phyloP scores from a whole-genome alignment of 2,113 vertebrate species.

The Catharus minimus region DNA sequence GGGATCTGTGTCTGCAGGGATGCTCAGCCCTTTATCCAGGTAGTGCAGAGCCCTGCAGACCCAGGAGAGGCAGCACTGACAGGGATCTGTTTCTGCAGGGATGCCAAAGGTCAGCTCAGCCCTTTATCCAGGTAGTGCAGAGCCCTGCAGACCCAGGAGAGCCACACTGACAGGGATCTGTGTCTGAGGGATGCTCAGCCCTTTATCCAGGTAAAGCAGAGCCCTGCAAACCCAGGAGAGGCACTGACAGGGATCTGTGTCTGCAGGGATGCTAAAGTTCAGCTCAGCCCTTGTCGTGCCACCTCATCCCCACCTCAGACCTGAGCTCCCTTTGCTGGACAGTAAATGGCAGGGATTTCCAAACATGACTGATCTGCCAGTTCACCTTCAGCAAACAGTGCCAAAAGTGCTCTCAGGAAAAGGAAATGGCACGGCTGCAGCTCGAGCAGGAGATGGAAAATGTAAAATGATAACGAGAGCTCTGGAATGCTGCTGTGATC shows the following conservation, averaged over 20 bases:
- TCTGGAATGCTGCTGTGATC: background rate
- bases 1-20: constrained; percentile 8
- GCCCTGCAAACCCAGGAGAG: background rate
- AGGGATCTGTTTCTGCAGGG: constrained; percentile 59
- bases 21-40: background rate
- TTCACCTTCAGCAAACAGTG: constrained; percentile 29
- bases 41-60: too few species aligned
- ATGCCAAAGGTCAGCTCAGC: constrained; percentile 50
- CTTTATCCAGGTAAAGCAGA: constrained; percentile 24
- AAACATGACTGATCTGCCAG: background rate
- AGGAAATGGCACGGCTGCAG: background rate
- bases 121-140: constrained; percentile 33
- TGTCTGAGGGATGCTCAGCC: background rate
- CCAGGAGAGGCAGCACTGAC: background rate
- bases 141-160: background rate
- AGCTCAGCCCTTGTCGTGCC: background rate
- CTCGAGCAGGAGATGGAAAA: background rate
- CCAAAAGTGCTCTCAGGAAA: constrained; percentile 12
- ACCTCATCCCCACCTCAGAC: background rate
- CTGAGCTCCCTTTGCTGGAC: background rate
- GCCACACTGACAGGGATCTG: constrained; percentile 21
- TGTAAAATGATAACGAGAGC: background rate
- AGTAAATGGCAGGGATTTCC: background rate
- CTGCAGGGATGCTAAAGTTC: too few species aligned
- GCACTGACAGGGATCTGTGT: constrained; percentile 36